phyloP scores from a whole-genome alignment of 1,140 invertebrate species.

The Caerostris darwini region DNA sequence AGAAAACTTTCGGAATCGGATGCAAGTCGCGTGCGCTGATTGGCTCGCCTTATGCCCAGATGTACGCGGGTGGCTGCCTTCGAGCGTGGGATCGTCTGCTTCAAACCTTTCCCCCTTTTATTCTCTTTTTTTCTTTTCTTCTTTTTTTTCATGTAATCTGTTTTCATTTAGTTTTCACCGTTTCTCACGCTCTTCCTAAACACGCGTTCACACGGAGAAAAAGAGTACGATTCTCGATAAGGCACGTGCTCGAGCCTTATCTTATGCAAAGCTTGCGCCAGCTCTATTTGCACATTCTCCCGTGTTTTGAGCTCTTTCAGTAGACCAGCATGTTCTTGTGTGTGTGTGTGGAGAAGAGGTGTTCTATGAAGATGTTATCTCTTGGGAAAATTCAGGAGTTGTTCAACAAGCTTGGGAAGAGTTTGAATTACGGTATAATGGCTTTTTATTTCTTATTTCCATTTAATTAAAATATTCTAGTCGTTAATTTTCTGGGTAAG shows the following conservation, averaged over 20 bases:
- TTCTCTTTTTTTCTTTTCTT: slow-evolving; percentile 16
- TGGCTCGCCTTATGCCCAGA: slow-evolving; percentile 61
- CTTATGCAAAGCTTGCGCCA: background rate
- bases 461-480: too few relatives aligned
- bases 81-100: slow-evolving; percentile 70
- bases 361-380: too few relatives aligned
- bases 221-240: slow-evolving; percentile 51
- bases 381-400: too few relatives aligned
- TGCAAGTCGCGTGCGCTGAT: slow-evolving; percentile 69
- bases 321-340: slow-evolving; percentile 6
- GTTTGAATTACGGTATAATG: too few relatives aligned
- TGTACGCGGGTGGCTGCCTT: slow-evolving; percentile 68
- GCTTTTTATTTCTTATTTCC: too few relatives aligned
- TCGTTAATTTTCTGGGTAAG: too few relatives aligned
- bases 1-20: slow-evolving; percentile 64
- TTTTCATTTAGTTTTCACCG: slow-evolving; percentile 57
- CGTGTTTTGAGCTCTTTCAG: background rate
- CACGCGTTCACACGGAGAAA: slow-evolving; percentile 23
- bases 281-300: background rate
- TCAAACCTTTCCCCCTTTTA: background rate
- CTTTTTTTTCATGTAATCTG: slow-evolving; percentile 38
- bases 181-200: slow-evolving; percentile 55
- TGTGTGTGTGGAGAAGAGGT: too few relatives aligned
- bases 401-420: too few relatives aligned
- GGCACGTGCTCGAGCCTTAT: slow-evolving; percentile 43